These are phyloP conservation scores for Cabera pusaria DNA, from an alignment of 2,888 invertebrate genomes.

Conservation along the genomic window DNA sequence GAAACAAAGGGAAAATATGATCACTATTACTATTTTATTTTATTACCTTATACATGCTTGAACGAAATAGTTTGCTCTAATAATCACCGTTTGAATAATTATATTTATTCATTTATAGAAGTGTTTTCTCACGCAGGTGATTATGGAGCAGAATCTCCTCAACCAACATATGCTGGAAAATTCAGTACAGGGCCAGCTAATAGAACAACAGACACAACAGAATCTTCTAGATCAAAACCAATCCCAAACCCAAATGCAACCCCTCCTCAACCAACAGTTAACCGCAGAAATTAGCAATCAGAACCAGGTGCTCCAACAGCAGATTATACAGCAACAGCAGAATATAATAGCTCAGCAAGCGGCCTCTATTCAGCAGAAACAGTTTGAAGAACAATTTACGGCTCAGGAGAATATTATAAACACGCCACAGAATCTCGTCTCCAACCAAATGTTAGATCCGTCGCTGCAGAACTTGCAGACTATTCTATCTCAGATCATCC, in stretches of 20 bases:
- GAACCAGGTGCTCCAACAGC: conserved; percentile 80
- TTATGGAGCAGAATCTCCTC: conserved; percentile 75
- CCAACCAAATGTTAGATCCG: conserved; percentile 74
- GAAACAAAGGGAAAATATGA: too few species aligned
- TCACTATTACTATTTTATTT: too few species aligned
- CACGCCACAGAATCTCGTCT: conserved; percentile 64
- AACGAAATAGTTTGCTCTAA: too few species aligned
- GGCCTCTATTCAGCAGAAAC: conserved; percentile 75
- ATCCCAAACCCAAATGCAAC: conserved; percentile 60
- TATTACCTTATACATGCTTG: too few species aligned
- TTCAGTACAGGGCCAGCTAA: conserved; percentile 60
- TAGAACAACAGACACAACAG: conserved; percentile 65
- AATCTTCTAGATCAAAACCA: conserved; percentile 50
- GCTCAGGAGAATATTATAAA: conserved; percentile 62
- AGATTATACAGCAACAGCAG: conserved; percentile 78
- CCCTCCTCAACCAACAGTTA: conserved; percentile 61
- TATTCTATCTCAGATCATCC: conserved; percentile 73
- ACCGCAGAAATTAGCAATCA: conserved; percentile 68
- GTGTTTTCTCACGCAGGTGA: too few species aligned
- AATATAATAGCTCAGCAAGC: conserved; percentile 74
- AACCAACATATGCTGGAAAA: conserved; percentile 76
- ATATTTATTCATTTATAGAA: too few species aligned
- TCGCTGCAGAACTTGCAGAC: conserved; percentile 77
- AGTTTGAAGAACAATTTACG: conserved; percentile 65
- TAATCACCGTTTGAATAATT: too few species aligned